Conservation (phyloP, 1,140 invertebrate genomes). For the Adelges cooleyi region DNA sequence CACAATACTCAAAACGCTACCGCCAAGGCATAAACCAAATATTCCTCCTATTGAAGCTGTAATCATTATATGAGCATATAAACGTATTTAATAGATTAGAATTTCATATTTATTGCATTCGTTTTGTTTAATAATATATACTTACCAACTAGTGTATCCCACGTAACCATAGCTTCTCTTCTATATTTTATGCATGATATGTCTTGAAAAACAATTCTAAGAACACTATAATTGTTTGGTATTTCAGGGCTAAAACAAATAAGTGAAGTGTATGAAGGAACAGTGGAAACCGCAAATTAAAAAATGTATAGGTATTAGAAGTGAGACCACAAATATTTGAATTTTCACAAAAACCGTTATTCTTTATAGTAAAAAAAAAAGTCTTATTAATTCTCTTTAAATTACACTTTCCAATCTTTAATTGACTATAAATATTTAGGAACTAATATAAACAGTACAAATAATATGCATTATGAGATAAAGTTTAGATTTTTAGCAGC, state of each 20-base stretch:
- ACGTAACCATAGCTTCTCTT: neutral
- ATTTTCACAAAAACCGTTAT: too few relatives aligned
- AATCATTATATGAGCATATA: too few relatives aligned
- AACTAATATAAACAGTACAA: neutral
- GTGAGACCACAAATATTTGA: too few relatives aligned
- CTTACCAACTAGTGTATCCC: neutral
- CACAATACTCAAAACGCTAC: neutral
- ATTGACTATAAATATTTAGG: neutral
- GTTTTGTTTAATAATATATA: neutral
- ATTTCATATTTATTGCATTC: neutral
- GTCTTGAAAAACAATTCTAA: neutral
- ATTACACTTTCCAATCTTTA: neutral
- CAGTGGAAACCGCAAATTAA: too few relatives aligned
- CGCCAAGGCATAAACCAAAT: neutral
- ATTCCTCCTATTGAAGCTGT: neutral
- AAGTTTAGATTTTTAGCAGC: neutral
- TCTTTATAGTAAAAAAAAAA: too few relatives aligned
- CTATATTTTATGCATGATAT: neutral
- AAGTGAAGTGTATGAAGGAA: too few relatives aligned
- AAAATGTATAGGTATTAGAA: too few relatives aligned
- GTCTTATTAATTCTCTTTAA: too few relatives aligned
- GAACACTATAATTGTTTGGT: neutral
- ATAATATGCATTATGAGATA: conserved; percentile 8
- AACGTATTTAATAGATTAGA: too few relatives aligned
- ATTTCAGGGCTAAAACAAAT: neutral